These are phyloP conservation scores for Mastigias papua DNA, from an alignment of 30 jellyfish, hydroid and myxozoan species.

Conservation along the genomic window DNA sequence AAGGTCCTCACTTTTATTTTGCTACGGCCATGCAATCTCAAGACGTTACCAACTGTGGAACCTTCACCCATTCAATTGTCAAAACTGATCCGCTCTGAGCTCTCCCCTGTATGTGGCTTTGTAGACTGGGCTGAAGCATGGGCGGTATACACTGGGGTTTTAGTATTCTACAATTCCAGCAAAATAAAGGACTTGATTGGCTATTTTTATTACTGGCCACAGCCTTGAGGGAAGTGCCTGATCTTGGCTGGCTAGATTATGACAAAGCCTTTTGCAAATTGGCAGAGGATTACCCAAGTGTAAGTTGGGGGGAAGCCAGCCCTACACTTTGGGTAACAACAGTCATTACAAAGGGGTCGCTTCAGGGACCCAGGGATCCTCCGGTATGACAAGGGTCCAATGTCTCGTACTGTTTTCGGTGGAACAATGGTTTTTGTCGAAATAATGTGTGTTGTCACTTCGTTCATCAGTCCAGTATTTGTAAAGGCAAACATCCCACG, in stretches of 20 bases:
- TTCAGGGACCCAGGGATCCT: neutral
- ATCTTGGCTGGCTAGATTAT: slow-evolving; percentile 25
- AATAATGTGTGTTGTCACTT: neutral
- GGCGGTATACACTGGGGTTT: no score
- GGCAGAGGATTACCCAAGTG: neutral
- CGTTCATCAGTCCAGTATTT: neutral
- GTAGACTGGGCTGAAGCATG: no score
- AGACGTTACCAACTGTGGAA: slow-evolving; percentile 26
- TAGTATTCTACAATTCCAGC: slow-evolving; percentile 3
- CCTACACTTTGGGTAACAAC: slow-evolving; percentile 41
- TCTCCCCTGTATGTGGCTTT: no score
- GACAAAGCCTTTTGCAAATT: slow-evolving; percentile 6
- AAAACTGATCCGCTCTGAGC: no score
- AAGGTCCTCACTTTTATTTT: neutral
- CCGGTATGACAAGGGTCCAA: neutral
- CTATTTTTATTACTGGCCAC: slow-evolving; percentile 13
- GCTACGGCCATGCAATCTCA: slow-evolving; percentile 2
- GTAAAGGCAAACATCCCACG: no score
- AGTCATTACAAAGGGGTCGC: no score
- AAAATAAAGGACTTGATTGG: neutral
- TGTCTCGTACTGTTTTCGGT: neutral
- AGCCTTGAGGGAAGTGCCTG: slow-evolving; percentile 14
- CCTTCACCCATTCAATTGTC: slow-evolving; percentile 2
- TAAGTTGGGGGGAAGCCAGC: slow-evolving; percentile 10
- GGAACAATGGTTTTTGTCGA: slow-evolving; percentile 18